These are phyloP conservation scores for Lasioglossum albipes DNA, from an alignment of 1,140 invertebrate genomes.

Conservation along the genomic window DNA sequence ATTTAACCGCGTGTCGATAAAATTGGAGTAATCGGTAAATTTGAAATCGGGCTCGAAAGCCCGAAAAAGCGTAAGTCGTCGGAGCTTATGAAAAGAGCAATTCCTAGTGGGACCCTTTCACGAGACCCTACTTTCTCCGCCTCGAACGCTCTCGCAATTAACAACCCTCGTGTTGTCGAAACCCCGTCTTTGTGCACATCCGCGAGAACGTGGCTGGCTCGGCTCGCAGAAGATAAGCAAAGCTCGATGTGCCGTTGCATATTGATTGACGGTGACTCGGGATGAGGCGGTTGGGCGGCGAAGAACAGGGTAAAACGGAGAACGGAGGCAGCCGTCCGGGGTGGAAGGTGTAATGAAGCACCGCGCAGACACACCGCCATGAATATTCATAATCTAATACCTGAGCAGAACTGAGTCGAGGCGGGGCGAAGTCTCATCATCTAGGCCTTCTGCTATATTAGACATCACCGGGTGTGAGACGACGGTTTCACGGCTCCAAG, in stretches of 20 bases:
- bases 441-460: constrained; percentile 78
- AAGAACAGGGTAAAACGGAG: constrained; percentile 62
- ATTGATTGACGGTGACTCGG: constrained; percentile 76
- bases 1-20: neutral
- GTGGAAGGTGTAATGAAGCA: constrained; percentile 79
- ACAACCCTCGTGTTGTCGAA: constrained; percentile 10
- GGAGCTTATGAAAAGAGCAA: neutral
- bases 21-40: neutral
- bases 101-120: neutral
- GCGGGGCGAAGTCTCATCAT: constrained; percentile 78
- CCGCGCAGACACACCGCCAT: constrained; percentile 79
- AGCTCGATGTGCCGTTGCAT: constrained; percentile 77
- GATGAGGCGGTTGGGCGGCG: constrained; percentile 62
- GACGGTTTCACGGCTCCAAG: constrained; percentile 43
- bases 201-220: constrained; percentile 45
- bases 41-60: neutral
- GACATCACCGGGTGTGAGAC: constrained; percentile 64
- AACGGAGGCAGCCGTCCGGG: constrained; percentile 44
- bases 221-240: constrained; percentile 76
- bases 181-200: constrained; percentile 41
- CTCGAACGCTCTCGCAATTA: constrained; percentile 11
- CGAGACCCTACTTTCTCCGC: neutral
- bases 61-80: neutral
- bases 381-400: constrained; percentile 82
- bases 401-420: constrained; percentile 78